Conservation (phyloP, 2,113 vertebrate genomes). For the Promerops cafer region DNA sequence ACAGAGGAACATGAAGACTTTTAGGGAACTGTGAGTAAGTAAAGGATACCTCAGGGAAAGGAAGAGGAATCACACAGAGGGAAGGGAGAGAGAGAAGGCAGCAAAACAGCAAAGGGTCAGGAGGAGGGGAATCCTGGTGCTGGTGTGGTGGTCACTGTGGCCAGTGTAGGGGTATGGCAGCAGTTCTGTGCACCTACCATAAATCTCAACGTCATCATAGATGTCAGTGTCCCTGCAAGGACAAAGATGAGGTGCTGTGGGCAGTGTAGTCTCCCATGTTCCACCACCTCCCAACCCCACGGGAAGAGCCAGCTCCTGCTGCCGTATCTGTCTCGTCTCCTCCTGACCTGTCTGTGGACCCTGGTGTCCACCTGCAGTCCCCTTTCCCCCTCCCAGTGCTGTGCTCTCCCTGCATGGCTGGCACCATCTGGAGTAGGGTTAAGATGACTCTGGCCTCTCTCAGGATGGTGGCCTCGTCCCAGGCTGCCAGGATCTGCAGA, state of each 20-base stretch:
- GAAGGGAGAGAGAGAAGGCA: not conserved
- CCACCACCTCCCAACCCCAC: fast-evolving
- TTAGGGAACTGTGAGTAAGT: not conserved
- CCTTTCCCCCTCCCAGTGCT: fast-evolving
- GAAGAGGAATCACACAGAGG: not conserved
- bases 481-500: not conserved
- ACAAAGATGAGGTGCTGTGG: not conserved
- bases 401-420: not conserved
- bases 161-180: not conserved
- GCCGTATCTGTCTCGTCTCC: not conserved
- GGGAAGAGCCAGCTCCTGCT: not conserved
- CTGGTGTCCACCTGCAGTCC: not conserved
- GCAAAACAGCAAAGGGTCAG: not conserved
- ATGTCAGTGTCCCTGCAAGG: conserved; percentile 77
- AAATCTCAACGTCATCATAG: conserved; percentile 78
- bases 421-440: not conserved
- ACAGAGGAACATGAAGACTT: not conserved
- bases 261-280: not conserved
- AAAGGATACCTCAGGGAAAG: not conserved
- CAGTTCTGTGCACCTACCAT: conserved; percentile 36
- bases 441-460: not conserved
- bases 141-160: not conserved
- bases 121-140: not conserved
- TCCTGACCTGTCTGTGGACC: not conserved
- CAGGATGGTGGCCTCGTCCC: fast-evolving